A percentile compares a stretch with the other conserved stretches of the same genome.
Evolutionary conservation across 2,113 vertebrate species (phyloP).

Genomic region (Gymnarchus niloticus): DNA sequence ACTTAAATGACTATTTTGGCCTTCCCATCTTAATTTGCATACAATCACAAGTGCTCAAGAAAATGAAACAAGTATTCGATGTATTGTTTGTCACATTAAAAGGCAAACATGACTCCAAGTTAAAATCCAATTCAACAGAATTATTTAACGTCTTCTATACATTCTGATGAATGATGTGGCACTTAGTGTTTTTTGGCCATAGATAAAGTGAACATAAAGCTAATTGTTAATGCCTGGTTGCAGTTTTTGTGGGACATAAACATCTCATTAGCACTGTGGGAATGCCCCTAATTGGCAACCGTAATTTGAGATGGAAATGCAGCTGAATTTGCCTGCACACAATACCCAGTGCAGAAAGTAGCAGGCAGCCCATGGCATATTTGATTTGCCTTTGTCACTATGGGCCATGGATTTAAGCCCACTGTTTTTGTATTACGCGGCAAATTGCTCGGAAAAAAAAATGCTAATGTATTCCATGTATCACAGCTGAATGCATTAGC

Average conservation of each 20-base stretch:
- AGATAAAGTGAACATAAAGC: slow-evolving; percentile 11
- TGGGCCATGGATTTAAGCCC: not conserved
- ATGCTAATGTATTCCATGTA: slow-evolving; percentile 17
- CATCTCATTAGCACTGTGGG: slow-evolving; percentile 22
- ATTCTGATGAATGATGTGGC: not conserved
- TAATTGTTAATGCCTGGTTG: slow-evolving; percentile 32
- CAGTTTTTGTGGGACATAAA: slow-evolving; percentile 18
- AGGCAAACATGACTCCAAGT: not conserved
- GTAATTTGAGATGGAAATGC: slow-evolving; percentile 23
- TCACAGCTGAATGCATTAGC: slow-evolving; percentile 17
- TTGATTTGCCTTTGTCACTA: slow-evolving; percentile 10
- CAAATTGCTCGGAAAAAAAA: slow-evolving; percentile 16
- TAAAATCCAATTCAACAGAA: slow-evolving; percentile 2
- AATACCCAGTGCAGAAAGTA: not conserved
- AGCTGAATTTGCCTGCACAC: slow-evolving; percentile 7
- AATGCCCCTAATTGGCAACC: slow-evolving; percentile 21
- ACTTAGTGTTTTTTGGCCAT: not conserved
- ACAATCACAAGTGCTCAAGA: too few relatives aligned
- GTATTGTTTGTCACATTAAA: not conserved
- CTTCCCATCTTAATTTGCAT: too few relatives aligned
- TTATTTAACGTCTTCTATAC: not conserved
- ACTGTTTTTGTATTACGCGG: not conserved
- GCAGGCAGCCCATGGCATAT: slow-evolving; percentile 12
- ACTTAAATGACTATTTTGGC: too few relatives aligned
- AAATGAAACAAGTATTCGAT: not conserved